Conservation (phyloP, 2,888 invertebrate species). For the Drosophila prolongata region DNA sequence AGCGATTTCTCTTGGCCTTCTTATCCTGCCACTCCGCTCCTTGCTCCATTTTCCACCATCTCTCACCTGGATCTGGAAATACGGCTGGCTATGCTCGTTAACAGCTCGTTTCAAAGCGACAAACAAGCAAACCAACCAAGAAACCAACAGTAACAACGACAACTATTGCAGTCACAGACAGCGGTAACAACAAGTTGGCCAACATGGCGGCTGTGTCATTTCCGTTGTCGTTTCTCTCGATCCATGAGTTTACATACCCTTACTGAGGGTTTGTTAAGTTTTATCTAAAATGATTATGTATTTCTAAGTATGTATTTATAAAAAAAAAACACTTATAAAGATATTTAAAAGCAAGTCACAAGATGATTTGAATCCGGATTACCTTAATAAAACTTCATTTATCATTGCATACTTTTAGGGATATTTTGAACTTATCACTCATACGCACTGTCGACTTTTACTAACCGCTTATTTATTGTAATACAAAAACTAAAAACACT, state of each 20-base stretch:
- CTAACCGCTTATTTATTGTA: neutral
- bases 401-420: too few species aligned
- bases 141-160: slow-evolving; percentile 19
- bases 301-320: too few species aligned
- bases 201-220: slow-evolving; percentile 72
- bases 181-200: slow-evolving; percentile 39
- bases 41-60: neutral
- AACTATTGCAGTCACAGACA: slow-evolving; percentile 29
- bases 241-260: neutral
- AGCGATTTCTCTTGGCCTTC: slow-evolving; percentile 25
- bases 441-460: neutral
- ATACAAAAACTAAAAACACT: too few species aligned
- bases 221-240: slow-evolving; percentile 61
- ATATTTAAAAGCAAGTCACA: too few species aligned
- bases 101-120: slow-evolving; percentile 46
- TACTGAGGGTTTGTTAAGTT: neutral
- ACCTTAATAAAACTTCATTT: too few species aligned
- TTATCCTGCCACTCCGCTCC: neutral
- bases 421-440: neutral
- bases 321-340: too few species aligned
- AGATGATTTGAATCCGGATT: too few species aligned
- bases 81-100: slow-evolving; percentile 59
- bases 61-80: slow-evolving; percentile 21
- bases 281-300: neutral
- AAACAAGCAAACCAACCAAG: slow-evolving; percentile 25